Evolutionary conservation across 2,888 invertebrate genomes (phyloP).

Genomic region (Cremastobaeus sp.): DNA sequence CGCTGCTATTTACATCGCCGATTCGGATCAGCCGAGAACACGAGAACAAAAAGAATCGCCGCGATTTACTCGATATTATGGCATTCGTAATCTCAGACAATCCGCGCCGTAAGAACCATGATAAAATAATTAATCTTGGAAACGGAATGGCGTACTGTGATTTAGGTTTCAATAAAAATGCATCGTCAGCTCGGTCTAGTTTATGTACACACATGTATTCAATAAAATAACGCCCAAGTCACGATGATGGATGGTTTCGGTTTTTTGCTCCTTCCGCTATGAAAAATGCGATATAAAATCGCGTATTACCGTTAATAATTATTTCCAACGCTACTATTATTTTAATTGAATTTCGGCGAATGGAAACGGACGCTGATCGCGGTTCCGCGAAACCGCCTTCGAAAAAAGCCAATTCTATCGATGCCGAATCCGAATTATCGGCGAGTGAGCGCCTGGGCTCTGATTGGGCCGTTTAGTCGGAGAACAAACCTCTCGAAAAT

Average conservation of each 20-base stretch:
- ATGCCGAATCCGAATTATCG: no score
- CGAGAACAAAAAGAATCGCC: no score
- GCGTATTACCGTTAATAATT: slow-evolving; percentile 28
- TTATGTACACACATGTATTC: slow-evolving; percentile 44
- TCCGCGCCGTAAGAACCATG: no score
- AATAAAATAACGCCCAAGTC: slow-evolving; percentile 46
- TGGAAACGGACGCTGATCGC: no score
- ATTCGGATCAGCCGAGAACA: no score
- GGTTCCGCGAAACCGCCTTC: no score
- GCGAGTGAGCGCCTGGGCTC: no score
- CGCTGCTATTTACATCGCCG: background rate
- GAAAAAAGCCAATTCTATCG: no score
- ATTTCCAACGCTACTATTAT: slow-evolving; percentile 13
- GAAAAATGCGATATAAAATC: slow-evolving; percentile 26
- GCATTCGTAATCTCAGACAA: no score
- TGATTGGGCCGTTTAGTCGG: no score
- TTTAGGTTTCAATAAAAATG: slow-evolving; percentile 46
- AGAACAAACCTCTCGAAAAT: background rate
- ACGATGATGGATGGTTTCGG: slow-evolving; percentile 39
- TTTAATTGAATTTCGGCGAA: slow-evolving; percentile 29
- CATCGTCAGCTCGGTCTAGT: slow-evolving; percentile 48
- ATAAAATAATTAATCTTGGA: slow-evolving; percentile 42
- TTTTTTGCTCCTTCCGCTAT: slow-evolving; percentile 35
- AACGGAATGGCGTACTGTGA: slow-evolving; percentile 19
- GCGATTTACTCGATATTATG: no score